Base-by-base conservation (phyloP, 2,888 invertebrate genomes). In the Ichneumon xanthorius region DNA sequence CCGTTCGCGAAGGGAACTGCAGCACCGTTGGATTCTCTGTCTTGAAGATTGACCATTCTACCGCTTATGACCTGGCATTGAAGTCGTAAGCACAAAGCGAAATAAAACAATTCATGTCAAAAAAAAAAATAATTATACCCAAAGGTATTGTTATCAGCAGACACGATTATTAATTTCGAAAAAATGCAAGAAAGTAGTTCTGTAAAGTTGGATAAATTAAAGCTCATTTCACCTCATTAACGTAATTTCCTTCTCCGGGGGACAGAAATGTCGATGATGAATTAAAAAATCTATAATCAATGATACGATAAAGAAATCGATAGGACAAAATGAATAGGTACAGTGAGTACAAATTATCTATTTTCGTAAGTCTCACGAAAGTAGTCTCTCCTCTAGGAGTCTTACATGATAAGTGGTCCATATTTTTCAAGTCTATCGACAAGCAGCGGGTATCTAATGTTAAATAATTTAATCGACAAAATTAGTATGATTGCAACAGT, bases 1-100 rank as follows among this genome's bases (percentile, higher is more conserved):
- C 95, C 95, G 37, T 97, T 94, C 90, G 96, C 96, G 2, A 92
- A 94, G 81, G 95, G 94, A 40, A 75, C 81, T n/a, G 19, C 2
- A 22, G 37, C 30, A 33, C 11, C 22, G 5, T 30, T n/a, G 63
- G 77, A 78, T 77, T 65, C 11, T 22, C 33, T 37, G 48, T 48
- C 14, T 40, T 22, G 63, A 58, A 40, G 30, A 14, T 22, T 5
- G 0, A 58, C 22, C n/a, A 30, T 30, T 33, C n/a, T 6, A 33
- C 33, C 33, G 63, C 19, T n/a, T 22, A n/a, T 6, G 1, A 19
- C 7, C n/a, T 1, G 19, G 19, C 4, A 19, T 55, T 19, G 53
- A 19, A 19, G 19, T 55, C 9, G 19, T 0, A n/a, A 7, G 53
- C 7, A 16, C 6, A 22, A 19, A 19, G 53, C 53, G 19, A 55